Percentiles rank a stretch among this genome's conserved stretches.
Conservation (phyloP, 2,797 vertebrate genomes). For the Darevskia nairensis region DNA sequence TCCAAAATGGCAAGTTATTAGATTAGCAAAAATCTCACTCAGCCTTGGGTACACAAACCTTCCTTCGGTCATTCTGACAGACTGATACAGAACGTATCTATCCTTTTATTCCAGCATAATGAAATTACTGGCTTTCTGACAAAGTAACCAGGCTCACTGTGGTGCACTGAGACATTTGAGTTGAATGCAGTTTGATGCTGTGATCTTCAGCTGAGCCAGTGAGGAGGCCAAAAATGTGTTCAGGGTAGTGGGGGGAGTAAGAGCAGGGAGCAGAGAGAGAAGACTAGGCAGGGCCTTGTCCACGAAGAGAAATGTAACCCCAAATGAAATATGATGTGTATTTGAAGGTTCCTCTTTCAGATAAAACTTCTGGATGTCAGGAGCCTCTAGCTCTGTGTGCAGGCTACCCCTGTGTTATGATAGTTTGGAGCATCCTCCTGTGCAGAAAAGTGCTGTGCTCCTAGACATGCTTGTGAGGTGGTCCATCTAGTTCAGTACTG, state of each 20-base stretch:
- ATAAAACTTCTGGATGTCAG: neutral
- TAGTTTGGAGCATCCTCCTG: neutral
- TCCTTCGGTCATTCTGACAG: conserved; percentile 48
- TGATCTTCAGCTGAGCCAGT: too few relatives aligned
- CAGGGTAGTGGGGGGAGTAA: too few relatives aligned
- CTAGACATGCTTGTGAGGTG: too few relatives aligned
- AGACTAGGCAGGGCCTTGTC: too few relatives aligned
- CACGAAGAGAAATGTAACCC: neutral
- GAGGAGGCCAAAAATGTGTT: neutral
- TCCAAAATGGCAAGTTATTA: conserved; percentile 65
- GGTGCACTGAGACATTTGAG: neutral
- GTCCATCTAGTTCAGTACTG: too few relatives aligned
- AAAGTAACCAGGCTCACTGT: neutral
- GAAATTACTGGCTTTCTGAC: conserved; percentile 37
- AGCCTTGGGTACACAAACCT: conserved; percentile 45
- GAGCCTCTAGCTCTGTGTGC: neutral
- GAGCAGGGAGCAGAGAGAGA: neutral
- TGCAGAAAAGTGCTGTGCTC: too few relatives aligned
- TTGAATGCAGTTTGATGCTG: neutral
- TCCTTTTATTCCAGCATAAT: conserved; percentile 53
- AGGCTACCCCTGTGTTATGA: neutral
- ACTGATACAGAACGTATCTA: conserved; percentile 36
- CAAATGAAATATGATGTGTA: neutral
- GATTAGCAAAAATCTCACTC: conserved; percentile 61
- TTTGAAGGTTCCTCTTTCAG: neutral